These are phyloP conservation scores for Onychomys torridus DNA, from an alignment of 2,797 vertebrate species.

Conservation along the genomic window DNA sequence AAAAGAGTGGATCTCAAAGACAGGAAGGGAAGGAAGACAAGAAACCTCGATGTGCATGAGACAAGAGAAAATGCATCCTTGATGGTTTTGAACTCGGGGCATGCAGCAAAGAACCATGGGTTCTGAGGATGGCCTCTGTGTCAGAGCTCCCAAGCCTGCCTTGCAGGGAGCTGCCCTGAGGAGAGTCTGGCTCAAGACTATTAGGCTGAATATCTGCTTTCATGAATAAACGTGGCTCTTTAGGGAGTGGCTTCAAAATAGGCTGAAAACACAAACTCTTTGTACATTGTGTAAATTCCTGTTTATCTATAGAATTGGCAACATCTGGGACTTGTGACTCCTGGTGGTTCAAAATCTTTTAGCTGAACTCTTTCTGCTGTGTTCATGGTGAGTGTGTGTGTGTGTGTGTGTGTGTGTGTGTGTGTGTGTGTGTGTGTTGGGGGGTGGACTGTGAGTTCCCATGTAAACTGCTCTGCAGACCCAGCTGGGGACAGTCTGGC, in stretches of 20 bases:
- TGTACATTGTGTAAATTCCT: conserved; percentile 76
- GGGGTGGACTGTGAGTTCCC: not conserved
- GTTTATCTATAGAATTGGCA: conserved; percentile 81
- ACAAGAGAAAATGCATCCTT: not conserved
- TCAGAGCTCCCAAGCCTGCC: not conserved
- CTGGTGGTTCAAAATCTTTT: not conserved
- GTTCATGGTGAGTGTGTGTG: not conserved
- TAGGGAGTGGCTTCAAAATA: conserved; percentile 64
- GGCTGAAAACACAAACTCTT: conserved; percentile 59
- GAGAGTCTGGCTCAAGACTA: not conserved
- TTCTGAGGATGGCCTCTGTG: rapidly evolving
- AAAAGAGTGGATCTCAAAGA: not conserved
- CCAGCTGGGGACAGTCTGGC: not conserved
- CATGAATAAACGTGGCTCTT: conserved; percentile 66
- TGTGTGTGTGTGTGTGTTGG: not conserved
- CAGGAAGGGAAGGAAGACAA: no score
- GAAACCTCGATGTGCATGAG: not conserved
- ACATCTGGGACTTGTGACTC: conserved; percentile 64
- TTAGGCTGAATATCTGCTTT: conserved; percentile 51
- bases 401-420: not conserved
- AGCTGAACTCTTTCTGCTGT: not conserved
- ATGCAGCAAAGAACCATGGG: rapidly evolving
- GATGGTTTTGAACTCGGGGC: not conserved
- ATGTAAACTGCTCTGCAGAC: rapidly evolving
- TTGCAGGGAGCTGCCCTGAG: conserved; percentile 16